Conservation (phyloP, 2,113 vertebrate species). For the Talpa occidentalis region DNA sequence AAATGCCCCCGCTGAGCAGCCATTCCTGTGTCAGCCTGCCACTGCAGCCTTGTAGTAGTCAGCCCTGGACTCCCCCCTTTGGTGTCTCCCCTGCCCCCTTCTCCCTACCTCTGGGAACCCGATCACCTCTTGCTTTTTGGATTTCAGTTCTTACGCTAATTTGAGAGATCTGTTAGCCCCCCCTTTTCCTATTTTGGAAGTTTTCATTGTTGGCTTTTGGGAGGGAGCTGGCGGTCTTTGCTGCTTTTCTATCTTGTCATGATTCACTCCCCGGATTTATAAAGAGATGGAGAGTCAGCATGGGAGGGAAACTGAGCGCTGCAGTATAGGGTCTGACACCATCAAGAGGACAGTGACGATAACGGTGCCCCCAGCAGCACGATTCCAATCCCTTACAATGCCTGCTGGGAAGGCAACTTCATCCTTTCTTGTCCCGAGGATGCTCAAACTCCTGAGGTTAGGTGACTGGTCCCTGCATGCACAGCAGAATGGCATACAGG, state of each 20-base stretch:
- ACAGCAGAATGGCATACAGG: neutral
- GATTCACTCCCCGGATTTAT: neutral
- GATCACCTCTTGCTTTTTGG: neutral
- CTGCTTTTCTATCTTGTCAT: neutral
- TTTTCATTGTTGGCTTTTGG: neutral
- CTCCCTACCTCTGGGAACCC: fast-evolving
- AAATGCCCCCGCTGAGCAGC: fast-evolving
- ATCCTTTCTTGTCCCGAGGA: neutral
- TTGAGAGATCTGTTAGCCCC: neutral
- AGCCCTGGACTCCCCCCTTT: too few species aligned
- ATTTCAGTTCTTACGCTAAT: neutral
- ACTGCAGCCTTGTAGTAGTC: neutral
- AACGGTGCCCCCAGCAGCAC: fast-evolving
- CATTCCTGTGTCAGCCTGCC: too few species aligned
- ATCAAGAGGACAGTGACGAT: neutral
- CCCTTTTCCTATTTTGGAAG: neutral
- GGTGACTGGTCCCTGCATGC: neutral
- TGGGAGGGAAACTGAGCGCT: neutral
- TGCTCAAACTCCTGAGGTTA: neutral
- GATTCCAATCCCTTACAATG: neutral
- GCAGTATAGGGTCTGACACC: neutral
- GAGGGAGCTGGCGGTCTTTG: neutral
- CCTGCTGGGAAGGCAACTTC: neutral
- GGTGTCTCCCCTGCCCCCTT: fast-evolving
- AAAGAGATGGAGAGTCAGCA: neutral